These are phyloP conservation scores for Callosobruchus maculatus DNA, from an alignment of 2,888 invertebrate genomes.

Conservation along the genomic window DNA sequence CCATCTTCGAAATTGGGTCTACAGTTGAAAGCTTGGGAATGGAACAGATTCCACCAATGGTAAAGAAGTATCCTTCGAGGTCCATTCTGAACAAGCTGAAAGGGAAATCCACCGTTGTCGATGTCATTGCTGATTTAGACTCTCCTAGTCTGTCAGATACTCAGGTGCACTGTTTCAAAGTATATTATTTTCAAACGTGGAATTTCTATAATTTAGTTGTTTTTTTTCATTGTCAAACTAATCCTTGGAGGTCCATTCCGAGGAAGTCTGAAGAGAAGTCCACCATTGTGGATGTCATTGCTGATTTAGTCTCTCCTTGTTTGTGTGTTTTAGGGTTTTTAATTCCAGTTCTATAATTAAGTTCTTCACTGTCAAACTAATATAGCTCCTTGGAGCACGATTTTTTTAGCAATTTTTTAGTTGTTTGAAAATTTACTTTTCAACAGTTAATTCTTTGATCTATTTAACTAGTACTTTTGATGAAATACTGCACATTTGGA, in stretches of 20 bases:
- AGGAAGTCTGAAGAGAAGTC: constrained; percentile 25
- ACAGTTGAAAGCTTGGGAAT: constrained; percentile 39
- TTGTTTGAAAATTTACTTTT: no score
- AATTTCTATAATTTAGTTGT: no score
- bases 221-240: no score
- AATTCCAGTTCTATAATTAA: no score
- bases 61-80: constrained; percentile 28
- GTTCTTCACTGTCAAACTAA: no score
- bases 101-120: constrained; percentile 20
- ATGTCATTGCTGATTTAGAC: constrained; percentile 49
- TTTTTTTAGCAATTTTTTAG: no score
- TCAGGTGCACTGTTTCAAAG: constrained; percentile 43
- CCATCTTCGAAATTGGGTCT: constrained; percentile 41
- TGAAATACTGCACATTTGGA: no score
- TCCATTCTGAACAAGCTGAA: constrained; percentile 27
- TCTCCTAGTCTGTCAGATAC: constrained; percentile 61
- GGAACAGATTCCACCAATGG: constrained; percentile 34
- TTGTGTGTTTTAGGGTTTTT: constrained; percentile 42
- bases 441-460: no score
- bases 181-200: no score
- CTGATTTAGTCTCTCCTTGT: constrained; percentile 57
- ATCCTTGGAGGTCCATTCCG: constrained; percentile 26
- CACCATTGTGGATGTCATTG: constrained; percentile 30
- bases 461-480: no score
- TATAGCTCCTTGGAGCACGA: no score